phyloP scores from a whole-genome alignment of 2,113 vertebrate genomes.

The human (Homo sapiens) region GRCh38 chr15:96389001-96389500 shows the following conservation, averaged over 20 bases:
- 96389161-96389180: not conserved
- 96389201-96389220: not conserved
- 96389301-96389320: not conserved
- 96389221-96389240: not conserved
- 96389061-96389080: rapidly evolving
- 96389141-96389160: not conserved
- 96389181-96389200: not conserved
- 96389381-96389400: not conserved
- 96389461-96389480: not conserved
- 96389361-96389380: not conserved
- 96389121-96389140: not conserved
- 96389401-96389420: not conserved
- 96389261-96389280: not conserved
- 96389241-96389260: not conserved
- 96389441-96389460: not conserved
- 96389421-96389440: not conserved
- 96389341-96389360: not conserved
- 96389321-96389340: not conserved
- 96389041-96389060: no score
- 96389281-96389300: not conserved
- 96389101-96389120: not conserved
- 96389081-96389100: not conserved
- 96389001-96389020: no score
- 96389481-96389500: not conserved
- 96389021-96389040: no score